Conservation (phyloP, 2,113 vertebrate species). For the Panthera tigris region DNA sequence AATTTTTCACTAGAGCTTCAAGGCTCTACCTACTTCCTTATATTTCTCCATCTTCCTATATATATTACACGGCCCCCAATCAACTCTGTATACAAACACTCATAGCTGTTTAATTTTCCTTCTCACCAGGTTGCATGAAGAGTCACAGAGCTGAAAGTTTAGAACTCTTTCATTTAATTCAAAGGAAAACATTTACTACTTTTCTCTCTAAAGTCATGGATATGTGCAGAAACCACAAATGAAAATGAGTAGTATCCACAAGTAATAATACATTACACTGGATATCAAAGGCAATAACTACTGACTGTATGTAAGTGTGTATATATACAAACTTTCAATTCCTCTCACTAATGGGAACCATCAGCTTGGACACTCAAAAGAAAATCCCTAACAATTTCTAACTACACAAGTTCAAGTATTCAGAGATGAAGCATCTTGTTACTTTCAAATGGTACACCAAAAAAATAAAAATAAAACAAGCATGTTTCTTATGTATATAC, state of each 20-base stretch:
- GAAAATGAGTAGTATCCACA: constrained; percentile 25
- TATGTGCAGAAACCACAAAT: not conserved
- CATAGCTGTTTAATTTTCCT: not conserved
- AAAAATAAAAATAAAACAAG: not conserved
- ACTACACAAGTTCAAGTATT: not conserved
- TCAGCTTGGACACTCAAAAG: not conserved
- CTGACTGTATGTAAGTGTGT: not conserved
- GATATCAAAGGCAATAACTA: not conserved
- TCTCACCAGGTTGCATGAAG: not conserved
- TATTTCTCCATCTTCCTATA: not conserved
- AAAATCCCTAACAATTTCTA: not conserved
- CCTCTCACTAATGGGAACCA: not conserved
- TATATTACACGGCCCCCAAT: not conserved
- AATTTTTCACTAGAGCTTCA: not conserved
- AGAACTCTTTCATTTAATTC: constrained; percentile 14
- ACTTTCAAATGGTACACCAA: not conserved
- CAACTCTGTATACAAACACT: not conserved
- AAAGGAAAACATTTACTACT: constrained; percentile 22
- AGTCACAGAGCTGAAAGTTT: constrained; percentile 5
- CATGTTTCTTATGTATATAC: not conserved
- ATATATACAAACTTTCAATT: not conserved
- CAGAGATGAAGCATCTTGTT: not conserved
- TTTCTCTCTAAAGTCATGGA: not conserved
- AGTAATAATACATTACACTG: not conserved
- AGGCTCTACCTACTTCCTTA: not conserved